Evolutionary conservation across 2,888 invertebrate species (phyloP).

Genomic region (Drosophila melanocephala): DNA sequence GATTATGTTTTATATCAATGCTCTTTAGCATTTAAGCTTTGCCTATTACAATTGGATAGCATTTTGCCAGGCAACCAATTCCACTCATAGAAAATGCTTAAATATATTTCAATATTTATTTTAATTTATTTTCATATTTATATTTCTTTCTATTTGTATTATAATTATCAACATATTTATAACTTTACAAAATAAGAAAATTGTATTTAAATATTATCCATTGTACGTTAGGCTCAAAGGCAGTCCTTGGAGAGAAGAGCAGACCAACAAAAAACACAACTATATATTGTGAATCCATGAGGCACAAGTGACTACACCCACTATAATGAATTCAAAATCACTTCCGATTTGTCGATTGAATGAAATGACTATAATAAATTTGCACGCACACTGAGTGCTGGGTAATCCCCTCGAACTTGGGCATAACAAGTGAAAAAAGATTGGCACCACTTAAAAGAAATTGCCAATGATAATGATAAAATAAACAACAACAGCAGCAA

Average conservation of each 20-base stretch:
- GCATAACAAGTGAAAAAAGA: slow-evolving; percentile 81
- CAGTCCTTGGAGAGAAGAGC: background rate
- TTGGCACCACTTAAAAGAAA: slow-evolving; percentile 82
- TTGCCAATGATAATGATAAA: slow-evolving; percentile 82
- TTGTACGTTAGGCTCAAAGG: background rate
- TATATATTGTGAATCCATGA: background rate
- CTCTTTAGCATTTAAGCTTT: background rate
- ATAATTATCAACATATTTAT: background rate
- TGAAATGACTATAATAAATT: slow-evolving; percentile 83
- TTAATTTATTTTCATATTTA: background rate
- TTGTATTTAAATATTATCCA: background rate
- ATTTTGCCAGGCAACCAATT: background rate
- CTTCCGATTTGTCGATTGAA: slow-evolving; percentile 85
- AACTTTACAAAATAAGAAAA: background rate
- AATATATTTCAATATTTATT: background rate
- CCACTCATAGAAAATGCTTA: background rate
- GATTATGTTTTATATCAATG: background rate
- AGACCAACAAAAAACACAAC: background rate
- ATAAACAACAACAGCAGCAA: slow-evolving; percentile 71
- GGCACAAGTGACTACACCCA: slow-evolving; percentile 50
- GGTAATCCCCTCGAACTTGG: slow-evolving; percentile 68
- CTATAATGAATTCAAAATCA: slow-evolving; percentile 79
- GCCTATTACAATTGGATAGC: accelerated
- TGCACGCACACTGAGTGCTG: slow-evolving; percentile 54
- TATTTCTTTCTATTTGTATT: background rate